Percentiles rank a stretch among this genome's conserved stretches.
phyloP scores from a whole-genome alignment of 2,797 vertebrate genomes.

The Ptychobarbus kaznakovi region DNA sequence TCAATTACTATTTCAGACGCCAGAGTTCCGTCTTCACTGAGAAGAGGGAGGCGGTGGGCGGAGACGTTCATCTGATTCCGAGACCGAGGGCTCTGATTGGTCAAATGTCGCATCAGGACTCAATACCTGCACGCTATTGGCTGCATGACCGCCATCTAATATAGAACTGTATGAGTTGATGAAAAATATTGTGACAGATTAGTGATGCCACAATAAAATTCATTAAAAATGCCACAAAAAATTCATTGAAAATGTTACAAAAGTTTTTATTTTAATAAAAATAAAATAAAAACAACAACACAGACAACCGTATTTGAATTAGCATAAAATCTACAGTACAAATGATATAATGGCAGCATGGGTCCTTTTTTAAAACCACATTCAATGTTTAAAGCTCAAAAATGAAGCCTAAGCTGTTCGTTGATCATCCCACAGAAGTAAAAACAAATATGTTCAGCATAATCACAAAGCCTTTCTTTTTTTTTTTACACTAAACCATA shows the following conservation, averaged over 20 bases:
- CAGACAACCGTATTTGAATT: not conserved
- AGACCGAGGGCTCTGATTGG: conserved; percentile 29
- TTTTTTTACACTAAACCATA: not conserved
- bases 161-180: not conserved
- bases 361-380: not conserved
- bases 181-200: not conserved
- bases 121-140: not conserved
- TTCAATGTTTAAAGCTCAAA: not conserved
- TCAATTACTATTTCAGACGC: conserved; percentile 21
- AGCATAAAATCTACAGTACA: not conserved
- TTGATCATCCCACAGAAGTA: not conserved
- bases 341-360: not conserved
- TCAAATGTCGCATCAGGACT: not conserved
- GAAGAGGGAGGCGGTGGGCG: conserved; percentile 8
- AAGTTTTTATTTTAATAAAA: not conserved
- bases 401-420: not conserved
- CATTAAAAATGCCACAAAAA: not conserved
- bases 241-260: not conserved
- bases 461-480: not conserved
- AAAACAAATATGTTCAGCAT: not conserved
- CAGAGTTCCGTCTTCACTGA: conserved; percentile 3
- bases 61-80: not conserved
- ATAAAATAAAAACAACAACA: not conserved
- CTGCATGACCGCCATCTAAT: not conserved
- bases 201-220: not conserved